phyloP scores from a whole-genome alignment of 2,113 vertebrate species.

The Hassar affinis region DNA sequence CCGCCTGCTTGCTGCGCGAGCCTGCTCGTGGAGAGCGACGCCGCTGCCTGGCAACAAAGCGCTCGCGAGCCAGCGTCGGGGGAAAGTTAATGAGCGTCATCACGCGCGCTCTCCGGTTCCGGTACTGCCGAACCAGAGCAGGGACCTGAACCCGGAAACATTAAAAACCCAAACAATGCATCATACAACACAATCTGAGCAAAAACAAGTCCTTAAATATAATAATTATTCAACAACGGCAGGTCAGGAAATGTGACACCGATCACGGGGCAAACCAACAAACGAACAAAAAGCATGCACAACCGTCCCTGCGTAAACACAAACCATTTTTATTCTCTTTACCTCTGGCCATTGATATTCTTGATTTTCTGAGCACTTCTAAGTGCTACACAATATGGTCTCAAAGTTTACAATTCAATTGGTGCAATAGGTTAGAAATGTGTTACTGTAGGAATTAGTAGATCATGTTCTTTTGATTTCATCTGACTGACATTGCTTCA shows the following conservation, averaged over 20 bases:
- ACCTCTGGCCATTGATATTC: too few relatives aligned
- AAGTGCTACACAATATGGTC: background rate
- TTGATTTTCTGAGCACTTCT: background rate
- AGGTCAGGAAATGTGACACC: background rate
- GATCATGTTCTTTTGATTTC: background rate
- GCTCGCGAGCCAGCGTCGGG: slow-evolving; percentile 77
- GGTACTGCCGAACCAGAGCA: slow-evolving; percentile 79
- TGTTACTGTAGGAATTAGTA: background rate
- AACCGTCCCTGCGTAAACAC: background rate
- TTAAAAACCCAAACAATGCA: slow-evolving; percentile 75
- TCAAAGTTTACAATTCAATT: background rate
- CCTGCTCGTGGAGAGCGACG: slow-evolving; percentile 81
- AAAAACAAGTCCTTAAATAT: slow-evolving; percentile 67
- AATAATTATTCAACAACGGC: slow-evolving; percentile 50
- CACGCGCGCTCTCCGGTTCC: slow-evolving; percentile 85
- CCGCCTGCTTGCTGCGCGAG: slow-evolving; percentile 75
- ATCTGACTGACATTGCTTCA: background rate
- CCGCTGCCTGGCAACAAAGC: slow-evolving; percentile 89
- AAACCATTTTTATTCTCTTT: background rate
- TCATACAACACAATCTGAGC: background rate
- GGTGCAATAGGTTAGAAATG: background rate
- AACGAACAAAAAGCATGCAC: background rate
- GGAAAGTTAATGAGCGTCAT: slow-evolving; percentile 97
- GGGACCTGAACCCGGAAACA: slow-evolving; percentile 67
- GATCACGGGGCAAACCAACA: too few relatives aligned